Conservation (phyloP, 2,888 invertebrate species). For the Drosophila longiperda region DNA sequence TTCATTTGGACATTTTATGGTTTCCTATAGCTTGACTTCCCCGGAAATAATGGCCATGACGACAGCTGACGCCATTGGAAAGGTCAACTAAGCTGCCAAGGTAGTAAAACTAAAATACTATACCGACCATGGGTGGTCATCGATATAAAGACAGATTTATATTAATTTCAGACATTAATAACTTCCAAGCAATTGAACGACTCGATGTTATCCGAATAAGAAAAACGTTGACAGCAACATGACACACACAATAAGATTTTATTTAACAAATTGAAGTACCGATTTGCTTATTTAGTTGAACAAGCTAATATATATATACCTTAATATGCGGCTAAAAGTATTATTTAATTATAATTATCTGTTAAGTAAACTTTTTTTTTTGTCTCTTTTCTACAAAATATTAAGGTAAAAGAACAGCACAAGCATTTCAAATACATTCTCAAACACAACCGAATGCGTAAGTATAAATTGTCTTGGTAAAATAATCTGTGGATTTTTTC, state of each 20-base stretch:
- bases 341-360: background rate
- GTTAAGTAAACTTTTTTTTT: background rate
- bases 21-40: slow-evolving; percentile 15
- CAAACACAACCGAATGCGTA: background rate
- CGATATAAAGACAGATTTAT: slow-evolving; percentile 63
- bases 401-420: no score
- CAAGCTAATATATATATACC: background rate
- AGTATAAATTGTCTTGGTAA: slow-evolving; percentile 10
- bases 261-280: slow-evolving; percentile 1
- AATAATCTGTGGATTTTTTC: slow-evolving; percentile 17
- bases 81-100: slow-evolving; percentile 11
- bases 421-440: background rate
- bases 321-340: background rate
- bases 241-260: slow-evolving; percentile 9
- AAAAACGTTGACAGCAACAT: slow-evolving; percentile 9
- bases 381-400: background rate
- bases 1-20: slow-evolving; percentile 73
- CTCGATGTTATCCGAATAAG: slow-evolving; percentile 8
- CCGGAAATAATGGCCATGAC: slow-evolving; percentile 3
- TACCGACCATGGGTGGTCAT: slow-evolving; percentile 19
- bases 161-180: slow-evolving; percentile 78
- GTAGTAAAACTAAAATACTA: slow-evolving; percentile 64
- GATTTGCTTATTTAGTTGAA: background rate
- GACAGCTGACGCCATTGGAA: slow-evolving; percentile 60
- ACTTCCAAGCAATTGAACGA: slow-evolving; percentile 63